These are phyloP conservation scores for Cylindroiulus punctatus DNA, from an alignment of 2,888 invertebrate genomes.

Conservation along the genomic window DNA sequence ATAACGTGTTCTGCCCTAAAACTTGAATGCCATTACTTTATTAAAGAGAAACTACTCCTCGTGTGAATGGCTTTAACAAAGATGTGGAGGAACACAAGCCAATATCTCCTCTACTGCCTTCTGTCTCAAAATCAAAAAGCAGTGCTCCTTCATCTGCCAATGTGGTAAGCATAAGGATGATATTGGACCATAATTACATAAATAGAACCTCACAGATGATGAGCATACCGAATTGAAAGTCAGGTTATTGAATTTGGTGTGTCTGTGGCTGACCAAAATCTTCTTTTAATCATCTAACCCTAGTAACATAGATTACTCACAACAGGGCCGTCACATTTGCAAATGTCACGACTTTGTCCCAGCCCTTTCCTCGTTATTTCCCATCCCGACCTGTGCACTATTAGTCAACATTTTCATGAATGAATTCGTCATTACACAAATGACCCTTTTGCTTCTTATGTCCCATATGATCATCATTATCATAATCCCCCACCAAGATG, in stretches of 20 bases:
- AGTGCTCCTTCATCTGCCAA: constrained; percentile 27
- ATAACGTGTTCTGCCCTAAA: not conserved
- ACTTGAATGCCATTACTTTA: not conserved
- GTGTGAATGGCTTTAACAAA: constrained; percentile 48
- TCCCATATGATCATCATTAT: no score
- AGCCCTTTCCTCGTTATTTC: no score
- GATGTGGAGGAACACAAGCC: constrained; percentile 21
- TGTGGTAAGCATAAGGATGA: constrained; percentile 44
- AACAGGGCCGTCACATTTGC: no score
- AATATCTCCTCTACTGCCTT: constrained; percentile 22
- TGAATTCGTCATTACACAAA: no score
- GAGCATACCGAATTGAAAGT: not conserved
- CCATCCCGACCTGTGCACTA: no score
- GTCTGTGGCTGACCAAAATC: no score
- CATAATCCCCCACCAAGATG: no score
- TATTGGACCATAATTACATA: not conserved
- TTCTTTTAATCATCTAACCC: no score
- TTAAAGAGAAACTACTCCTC: constrained; percentile 24
- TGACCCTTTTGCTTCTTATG: no score
- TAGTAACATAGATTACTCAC: no score
- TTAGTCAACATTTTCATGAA: no score
- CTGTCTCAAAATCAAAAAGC: not conserved
- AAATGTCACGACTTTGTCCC: no score
- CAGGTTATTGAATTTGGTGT: not conserved
- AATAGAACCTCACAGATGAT: not conserved